phyloP scores from a whole-genome alignment of 2,113 vertebrate species.

The Numida meleagris region DNA sequence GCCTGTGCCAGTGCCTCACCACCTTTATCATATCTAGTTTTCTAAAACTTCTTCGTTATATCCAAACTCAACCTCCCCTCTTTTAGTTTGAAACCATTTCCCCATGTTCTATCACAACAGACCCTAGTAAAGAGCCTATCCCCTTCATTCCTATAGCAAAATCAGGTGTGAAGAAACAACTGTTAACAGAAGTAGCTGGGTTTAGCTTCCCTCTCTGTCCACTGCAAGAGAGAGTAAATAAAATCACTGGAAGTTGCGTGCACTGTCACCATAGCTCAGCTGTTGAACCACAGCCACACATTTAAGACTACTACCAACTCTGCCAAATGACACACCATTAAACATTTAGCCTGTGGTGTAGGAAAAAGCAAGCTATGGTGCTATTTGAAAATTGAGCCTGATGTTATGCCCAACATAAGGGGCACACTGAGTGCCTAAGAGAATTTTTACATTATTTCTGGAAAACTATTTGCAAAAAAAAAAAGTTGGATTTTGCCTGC shows the following conservation, averaged over 20 bases:
- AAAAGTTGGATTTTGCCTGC: background rate
- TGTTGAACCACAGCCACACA: background rate
- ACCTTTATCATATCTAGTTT: too few relatives aligned
- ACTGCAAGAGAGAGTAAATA: background rate
- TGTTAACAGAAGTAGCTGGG: background rate
- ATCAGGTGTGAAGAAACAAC: background rate
- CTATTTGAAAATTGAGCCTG: background rate
- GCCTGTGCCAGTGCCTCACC: too few relatives aligned
- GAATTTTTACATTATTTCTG: background rate
- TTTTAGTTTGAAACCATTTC: too few relatives aligned
- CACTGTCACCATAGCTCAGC: background rate
- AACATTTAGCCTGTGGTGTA: background rate
- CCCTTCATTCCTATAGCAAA: background rate
- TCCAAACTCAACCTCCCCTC: too few relatives aligned
- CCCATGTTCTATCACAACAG: too few relatives aligned
- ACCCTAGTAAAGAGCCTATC: too few relatives aligned
- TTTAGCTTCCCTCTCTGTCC: background rate
- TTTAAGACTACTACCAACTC: background rate
- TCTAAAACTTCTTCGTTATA: too few relatives aligned
- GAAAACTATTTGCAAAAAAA: background rate
- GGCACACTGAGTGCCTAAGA: background rate
- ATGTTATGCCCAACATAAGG: accelerated
- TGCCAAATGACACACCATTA: background rate
- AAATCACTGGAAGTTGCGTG: background rate
- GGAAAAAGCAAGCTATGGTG: background rate